Evolutionary conservation across 2,888 invertebrate species (phyloP), one percentile per base, ranked within the genome.

Genomic region (Morpho deidamia): DNA sequence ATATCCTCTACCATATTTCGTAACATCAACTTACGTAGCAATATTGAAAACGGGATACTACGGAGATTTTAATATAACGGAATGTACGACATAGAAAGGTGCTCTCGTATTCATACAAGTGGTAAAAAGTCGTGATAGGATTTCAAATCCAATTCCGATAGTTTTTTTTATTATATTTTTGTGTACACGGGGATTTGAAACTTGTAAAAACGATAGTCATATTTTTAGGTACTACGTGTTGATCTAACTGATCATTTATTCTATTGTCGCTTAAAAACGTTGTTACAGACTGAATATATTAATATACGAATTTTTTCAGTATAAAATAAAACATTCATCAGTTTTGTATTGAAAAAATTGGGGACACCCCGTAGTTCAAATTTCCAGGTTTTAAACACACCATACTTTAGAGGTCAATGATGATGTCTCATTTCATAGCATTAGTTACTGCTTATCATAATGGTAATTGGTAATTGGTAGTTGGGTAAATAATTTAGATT

Each of bases 121-220:
- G 78, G 76, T 81, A 81, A 81, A 81, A 81, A 83, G 76, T 80
- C 76, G 81, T 82, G 81, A 83, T 80, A 80, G 81, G 83, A 83
- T 83, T 83, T 79, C 71, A 67, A 80, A 83, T 81, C 74, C 81
- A 81, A 81, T 76, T 74, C 73, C 74, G 69, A 75, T 73, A 76
- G 72, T 76, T 74, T 58, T 59, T 62, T 62, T 62, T 61, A 62
- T 62, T 61, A 54, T 57, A 49, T 54, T 59, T 60, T 59, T 56
- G 59, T 59, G 51, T 57, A 52, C 47, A 44, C 44, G 14, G 55
- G 56, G 58, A 58, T 59, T 61, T 56, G 56, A 50, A 49, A 55
- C 45, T 42, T 50, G 50, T 53, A 51, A 56, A 51, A 56, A 52
- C 44, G 37, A 56, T 58, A 42, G 46, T 55, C 53, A 56, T 51